Evolutionary conservation across 1,140 invertebrate genomes (phyloP), one percentile per base, ranked within the genome.

Genomic region (Drosophila mayri): DNA sequence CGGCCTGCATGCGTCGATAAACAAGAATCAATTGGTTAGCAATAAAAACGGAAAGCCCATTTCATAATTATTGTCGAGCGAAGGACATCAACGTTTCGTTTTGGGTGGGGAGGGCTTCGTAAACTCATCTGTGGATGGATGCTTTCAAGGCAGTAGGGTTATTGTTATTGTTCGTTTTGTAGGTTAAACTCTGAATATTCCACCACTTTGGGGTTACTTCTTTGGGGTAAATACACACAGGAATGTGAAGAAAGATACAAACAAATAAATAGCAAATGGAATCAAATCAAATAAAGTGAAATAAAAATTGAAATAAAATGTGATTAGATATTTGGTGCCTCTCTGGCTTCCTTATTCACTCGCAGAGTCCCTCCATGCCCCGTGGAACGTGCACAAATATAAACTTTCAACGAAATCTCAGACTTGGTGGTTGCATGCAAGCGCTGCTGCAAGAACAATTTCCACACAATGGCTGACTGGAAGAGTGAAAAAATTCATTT

Each of bases 251-350:
- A 16, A 63, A 63, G 4, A 72, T 65, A 18, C 60, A 49, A 61
- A 67, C 71, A 60, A 68, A 72, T 50, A 82, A 82, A 83, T 74
- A 75, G 70, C 70, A 60, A 65, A 65, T 68, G 54, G 25, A 79
- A 78, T 81, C 47, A 76, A 84, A 84, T 84, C 72, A 80, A 76
- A 84, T 84, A 84, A 84, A 79, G 58, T 79, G 76, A 84, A 84
- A 84, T 83, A 84, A 84, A 84, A 84, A 81, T 83, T 83, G 61
- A 76, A 84, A 84, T 84, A 84, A 78, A 85, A 85, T 85, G 65
- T 85, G 77, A 85, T 85, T 85, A 85, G 84, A 77, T 64, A 64
- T 54, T 44, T 57, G 35, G 37, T 54, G 62, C 38, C 73, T 22
- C 18, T 22, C 40, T 58, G 46, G 61, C 38, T 46, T 28, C 43